These are phyloP conservation scores for Dynastes grantii DNA, from an alignment of 2,888 invertebrate genomes.

Conservation along the genomic window DNA sequence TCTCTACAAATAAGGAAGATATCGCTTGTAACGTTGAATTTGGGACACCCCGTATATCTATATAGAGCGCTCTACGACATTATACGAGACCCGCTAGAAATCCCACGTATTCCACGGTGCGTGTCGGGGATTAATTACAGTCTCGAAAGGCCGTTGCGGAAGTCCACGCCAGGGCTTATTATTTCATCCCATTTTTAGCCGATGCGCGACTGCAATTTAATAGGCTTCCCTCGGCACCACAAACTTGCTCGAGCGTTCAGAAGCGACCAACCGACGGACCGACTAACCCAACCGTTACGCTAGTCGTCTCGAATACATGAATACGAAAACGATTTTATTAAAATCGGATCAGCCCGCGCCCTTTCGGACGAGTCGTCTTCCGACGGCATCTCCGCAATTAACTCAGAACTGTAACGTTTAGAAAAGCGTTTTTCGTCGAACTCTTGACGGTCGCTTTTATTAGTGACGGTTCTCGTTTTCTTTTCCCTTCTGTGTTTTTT, in stretches of 20 bases:
- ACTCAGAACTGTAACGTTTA: constrained; percentile 35
- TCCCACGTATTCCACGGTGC: constrained; percentile 53
- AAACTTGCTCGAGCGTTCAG: constrained; percentile 13
- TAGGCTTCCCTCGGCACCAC: constrained; percentile 26
- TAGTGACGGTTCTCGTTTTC: constrained; percentile 4
- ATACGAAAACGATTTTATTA: constrained; percentile 45
- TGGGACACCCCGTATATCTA: no score
- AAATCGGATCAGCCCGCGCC: constrained; percentile 36
- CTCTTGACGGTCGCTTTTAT: constrained; percentile 25
- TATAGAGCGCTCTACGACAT: constrained; percentile 3
- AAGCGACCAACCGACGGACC: constrained; percentile 14
- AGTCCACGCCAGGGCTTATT: constrained; percentile 53
- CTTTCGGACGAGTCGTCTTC: constrained; percentile 19
- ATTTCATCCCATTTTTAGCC: constrained; percentile 50
- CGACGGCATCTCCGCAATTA: constrained; percentile 40
- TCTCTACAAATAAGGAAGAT: no score
- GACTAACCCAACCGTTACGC: constrained; percentile 12
- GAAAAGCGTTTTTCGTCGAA: constrained; percentile 35
- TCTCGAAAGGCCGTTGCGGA: constrained; percentile 52
- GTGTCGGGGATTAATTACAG: constrained; percentile 55
- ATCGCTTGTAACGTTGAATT: no score
- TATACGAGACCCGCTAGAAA: constrained; percentile 39
- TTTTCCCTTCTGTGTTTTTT: not conserved
- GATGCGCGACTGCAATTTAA: constrained; percentile 43
- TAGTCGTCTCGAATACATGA: constrained; percentile 40